phyloP scores from a whole-genome alignment of 2,797 vertebrate genomes.

The Cyclura pinguis region DNA sequence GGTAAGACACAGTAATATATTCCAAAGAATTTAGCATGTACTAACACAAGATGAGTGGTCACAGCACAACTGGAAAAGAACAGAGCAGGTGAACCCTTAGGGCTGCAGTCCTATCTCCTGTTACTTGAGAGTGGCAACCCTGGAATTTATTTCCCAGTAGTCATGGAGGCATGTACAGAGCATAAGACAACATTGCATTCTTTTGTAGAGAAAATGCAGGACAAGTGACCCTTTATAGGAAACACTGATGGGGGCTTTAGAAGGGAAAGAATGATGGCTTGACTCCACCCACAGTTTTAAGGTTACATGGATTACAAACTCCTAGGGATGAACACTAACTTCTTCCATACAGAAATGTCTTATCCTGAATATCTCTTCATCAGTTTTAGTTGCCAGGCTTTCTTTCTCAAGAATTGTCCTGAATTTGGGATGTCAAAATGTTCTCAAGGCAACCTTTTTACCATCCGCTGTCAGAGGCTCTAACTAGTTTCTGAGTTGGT shows the following conservation, averaged over 20 bases:
- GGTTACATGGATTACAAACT: not conserved
- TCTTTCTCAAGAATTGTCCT: not conserved
- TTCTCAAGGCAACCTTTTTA: not conserved
- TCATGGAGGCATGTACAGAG: too few relatives aligned
- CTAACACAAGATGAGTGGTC: too few relatives aligned
- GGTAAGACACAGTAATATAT: not conserved
- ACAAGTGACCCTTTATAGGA: not conserved
- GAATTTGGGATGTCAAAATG: not conserved
- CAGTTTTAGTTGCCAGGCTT: not conserved
- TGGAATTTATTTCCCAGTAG: not conserved
- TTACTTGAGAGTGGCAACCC: not conserved
- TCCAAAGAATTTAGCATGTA: not conserved
- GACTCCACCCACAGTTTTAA: not conserved
- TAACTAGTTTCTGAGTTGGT: not conserved
- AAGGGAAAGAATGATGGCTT: not conserved
- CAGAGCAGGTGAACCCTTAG: not conserved
- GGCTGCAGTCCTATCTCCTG: not conserved
- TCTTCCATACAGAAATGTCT: not conserved
- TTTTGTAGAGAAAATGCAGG: not conserved
- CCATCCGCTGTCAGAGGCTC: not conserved
- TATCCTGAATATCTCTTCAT: not conserved
- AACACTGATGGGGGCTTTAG: not conserved
- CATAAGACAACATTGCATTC: not conserved
- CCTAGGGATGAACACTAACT: not conserved
- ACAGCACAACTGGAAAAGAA: not conserved